phyloP scores from a whole-genome alignment of 2,113 vertebrate species.

The Sigmodon hispidus region DNA sequence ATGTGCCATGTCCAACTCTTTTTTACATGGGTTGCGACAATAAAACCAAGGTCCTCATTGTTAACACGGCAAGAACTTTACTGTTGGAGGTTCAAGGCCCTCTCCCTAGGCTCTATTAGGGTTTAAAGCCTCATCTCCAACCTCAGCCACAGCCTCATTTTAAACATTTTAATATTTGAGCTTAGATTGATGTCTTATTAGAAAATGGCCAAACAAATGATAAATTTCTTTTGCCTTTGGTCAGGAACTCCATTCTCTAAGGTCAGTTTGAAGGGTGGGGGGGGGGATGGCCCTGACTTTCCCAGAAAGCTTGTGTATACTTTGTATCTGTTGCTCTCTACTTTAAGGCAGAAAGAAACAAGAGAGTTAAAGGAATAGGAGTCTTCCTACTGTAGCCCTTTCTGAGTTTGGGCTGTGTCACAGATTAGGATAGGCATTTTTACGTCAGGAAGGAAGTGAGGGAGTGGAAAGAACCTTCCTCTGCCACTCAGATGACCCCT shows the following conservation, averaged over 20 bases:
- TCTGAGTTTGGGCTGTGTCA: not conserved
- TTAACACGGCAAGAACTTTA: not conserved
- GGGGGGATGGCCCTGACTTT: not conserved
- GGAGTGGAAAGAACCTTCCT: not conserved
- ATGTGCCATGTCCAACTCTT: no score
- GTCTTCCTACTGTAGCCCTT: not conserved
- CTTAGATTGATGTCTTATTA: not conserved
- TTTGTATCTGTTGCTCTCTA: not conserved
- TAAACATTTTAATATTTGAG: not conserved
- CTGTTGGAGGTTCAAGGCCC: not conserved
- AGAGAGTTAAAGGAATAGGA: not conserved
- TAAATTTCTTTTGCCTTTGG: constrained; percentile 22
- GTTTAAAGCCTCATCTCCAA: rapidly evolving
- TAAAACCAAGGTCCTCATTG: not conserved
- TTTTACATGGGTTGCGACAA: not conserved
- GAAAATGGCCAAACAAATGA: not conserved
- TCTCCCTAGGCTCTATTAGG: no score
- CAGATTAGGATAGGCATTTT: not conserved
- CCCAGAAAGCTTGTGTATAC: not conserved
- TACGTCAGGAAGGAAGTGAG: not conserved
- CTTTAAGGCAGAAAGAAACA: not conserved
- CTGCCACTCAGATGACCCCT: not conserved
- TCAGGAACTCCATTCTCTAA: not conserved
- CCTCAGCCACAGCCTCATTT: not conserved
- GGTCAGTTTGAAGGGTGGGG: not conserved